Base-by-base conservation (phyloP, 2,888 invertebrate genomes). In the Lepidonotus clava region DNA sequence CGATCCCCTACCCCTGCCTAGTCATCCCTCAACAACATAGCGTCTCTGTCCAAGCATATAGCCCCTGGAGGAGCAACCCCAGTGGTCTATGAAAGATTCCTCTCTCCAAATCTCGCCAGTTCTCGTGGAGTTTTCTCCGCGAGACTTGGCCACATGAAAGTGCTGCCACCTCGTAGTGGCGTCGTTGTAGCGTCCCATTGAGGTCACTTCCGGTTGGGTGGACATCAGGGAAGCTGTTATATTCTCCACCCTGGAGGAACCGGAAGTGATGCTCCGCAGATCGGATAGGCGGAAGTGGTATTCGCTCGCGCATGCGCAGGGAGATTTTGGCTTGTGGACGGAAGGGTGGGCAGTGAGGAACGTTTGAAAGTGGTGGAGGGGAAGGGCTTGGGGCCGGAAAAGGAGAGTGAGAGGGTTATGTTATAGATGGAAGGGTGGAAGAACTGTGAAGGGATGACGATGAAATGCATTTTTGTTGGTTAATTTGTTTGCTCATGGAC, bases 21-120 rank as follows among this genome's bases (percentile, higher is more conserved):
- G 56, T n/a, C 11, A n/a, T 56, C 56, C 14, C 56, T 28, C 61
- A 11, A 1, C 61, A 24, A 8, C 14, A 24, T 24, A 28, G 28
- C 61, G 11, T 28, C 28, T 28, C 28, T 56, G n/a, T n/a, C n/a
- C n/a, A n/a, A n/a, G n/a, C n/a, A n/a, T n/a, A n/a, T n/a, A n/a
- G n/a, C 56, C 21, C 56, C 56, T 21, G 56, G 14, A 56, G 56
- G 14, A 56, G n/a, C 56, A 56, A n/a, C 56, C 56, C 56, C n/a
- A 11, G 24, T 28, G 24, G 11, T 32, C 61, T 61, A n/a, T 11
- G 24, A 61, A 24, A 61, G 28, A 61, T 61, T 61, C 28, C 28
- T 61, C 61, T 61, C 61, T 24, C 61, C 28, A 28, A 61, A 61
- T 61, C 61, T 28, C 61, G 61, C 61, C 24, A 61, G 24, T 61